Evolutionary conservation across 2,888 invertebrate genomes (phyloP).

Genomic region (Leptinotarsa juncta): DNA sequence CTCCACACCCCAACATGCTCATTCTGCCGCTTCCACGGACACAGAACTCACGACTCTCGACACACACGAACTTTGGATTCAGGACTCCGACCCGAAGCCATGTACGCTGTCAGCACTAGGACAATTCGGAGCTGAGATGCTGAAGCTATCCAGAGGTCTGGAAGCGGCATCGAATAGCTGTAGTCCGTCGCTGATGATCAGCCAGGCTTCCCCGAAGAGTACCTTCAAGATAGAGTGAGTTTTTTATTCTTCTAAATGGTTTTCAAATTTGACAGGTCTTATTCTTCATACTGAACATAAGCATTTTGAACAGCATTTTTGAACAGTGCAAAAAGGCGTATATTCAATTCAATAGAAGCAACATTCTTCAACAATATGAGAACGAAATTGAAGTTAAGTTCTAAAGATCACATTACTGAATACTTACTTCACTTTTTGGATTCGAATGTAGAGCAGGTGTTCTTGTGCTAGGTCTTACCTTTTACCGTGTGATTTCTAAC

Average conservation of each 20-base stretch:
- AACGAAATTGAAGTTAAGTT: too few species aligned
- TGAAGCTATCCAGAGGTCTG: slow-evolving; percentile 83
- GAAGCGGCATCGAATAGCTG: slow-evolving; percentile 73
- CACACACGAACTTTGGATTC: slow-evolving; percentile 85
- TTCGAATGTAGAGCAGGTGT: too few species aligned
- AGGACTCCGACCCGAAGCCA: slow-evolving; percentile 77
- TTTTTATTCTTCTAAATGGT: neutral
- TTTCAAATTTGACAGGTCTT: too few species aligned
- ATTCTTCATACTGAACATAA: too few species aligned
- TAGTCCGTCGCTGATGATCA: slow-evolving; percentile 25
- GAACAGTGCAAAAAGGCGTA: too few species aligned
- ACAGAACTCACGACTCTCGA: slow-evolving; percentile 87
- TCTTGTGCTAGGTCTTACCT: too few species aligned
- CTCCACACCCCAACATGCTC: slow-evolving; percentile 59
- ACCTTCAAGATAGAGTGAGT: slow-evolving; percentile 55
- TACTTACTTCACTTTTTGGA: too few species aligned
- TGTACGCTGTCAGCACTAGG: slow-evolving; percentile 87
- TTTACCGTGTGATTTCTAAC: too few species aligned
- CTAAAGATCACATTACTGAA: too few species aligned
- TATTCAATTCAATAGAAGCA: too few species aligned
- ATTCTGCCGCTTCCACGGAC: slow-evolving; percentile 83
- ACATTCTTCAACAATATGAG: too few species aligned
- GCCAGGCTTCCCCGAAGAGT: slow-evolving; percentile 41
- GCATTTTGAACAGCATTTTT: too few species aligned
- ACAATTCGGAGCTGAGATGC: slow-evolving; percentile 88